A percentile compares a stretch with the other conserved stretches of the same genome.
Evolutionary conservation across 2,113 vertebrate genomes (phyloP).

Genomic region (Candoia aspera): DNA sequence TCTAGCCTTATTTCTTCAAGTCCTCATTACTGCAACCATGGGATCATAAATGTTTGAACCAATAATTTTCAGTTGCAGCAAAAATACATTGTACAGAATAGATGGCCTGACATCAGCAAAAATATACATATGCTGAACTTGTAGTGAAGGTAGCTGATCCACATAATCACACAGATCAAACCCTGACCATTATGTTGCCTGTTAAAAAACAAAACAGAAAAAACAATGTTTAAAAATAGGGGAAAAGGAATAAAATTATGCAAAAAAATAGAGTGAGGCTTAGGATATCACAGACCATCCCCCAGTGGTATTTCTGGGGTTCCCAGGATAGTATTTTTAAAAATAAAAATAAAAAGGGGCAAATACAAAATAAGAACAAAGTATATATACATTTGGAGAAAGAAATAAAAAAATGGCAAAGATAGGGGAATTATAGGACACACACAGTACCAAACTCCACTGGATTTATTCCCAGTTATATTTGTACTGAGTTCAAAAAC

Average conservation of each 20-base stretch:
- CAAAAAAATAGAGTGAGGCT: neutral
- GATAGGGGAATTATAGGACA: neutral
- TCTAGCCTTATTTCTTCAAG: too few relatives aligned
- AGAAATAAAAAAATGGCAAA: neutral
- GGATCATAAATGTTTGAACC: too few relatives aligned
- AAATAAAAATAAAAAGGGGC: too few relatives aligned
- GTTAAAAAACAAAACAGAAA: too few relatives aligned
- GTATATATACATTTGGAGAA: neutral
- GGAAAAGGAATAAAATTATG: neutral
- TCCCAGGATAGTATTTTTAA: neutral
- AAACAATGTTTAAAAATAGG: neutral
- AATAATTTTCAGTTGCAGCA: too few relatives aligned
- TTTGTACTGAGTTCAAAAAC: neutral
- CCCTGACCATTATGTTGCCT: too few relatives aligned
- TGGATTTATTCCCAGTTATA: neutral
- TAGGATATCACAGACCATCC: neutral
- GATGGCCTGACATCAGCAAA: too few relatives aligned
- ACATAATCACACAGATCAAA: too few relatives aligned
- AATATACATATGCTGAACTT: too few relatives aligned
- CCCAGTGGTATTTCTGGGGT: neutral
- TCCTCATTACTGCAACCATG: too few relatives aligned
- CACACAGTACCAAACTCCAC: neutral
- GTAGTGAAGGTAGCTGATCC: too few relatives aligned
- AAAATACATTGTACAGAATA: too few relatives aligned
- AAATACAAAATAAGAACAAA: neutral